Base-by-base conservation (phyloP, 2,113 vertebrate species). In the Microcebus tavaratra region DNA sequence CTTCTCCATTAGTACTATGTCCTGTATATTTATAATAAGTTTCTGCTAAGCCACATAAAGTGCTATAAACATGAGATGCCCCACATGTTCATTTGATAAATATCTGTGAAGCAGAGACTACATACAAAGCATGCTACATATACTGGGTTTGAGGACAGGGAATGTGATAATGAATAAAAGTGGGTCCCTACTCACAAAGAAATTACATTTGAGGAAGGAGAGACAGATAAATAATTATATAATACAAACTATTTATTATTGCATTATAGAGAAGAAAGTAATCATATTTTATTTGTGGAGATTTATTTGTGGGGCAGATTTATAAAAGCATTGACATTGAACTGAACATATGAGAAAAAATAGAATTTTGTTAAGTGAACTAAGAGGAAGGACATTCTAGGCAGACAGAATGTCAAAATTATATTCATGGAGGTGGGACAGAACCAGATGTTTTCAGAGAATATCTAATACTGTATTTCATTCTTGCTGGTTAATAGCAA, bases 401-500 rank as follows among this genome's bases (percentile, higher is more conserved):
- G 36, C 72, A 85, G 36, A 91, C 21, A 79, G 48, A 96, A 85
- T 65, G n/a, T n/a, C 50, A 91, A 87, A 39, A 88, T 93, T 65
- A 88, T 27, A 85, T 95, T 93, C n/a, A 36, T 20, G 36, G 36
- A 96, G 55, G 63, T 68, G 29, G 17, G 65, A 81, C 20, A 89
- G 57, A n/a, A 92, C 31, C 83, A 92, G 79, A 59, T 91, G 61
- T 94, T 92, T 92, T 57, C 50, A 90, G 36, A 92, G 50, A 94
- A 76, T 65, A 86, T 67, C 53, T 78, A 95, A 82, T 65, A 78
- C 20, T n/a, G 0, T 45, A 78, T 86, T 81, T 96, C 27, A 57
- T 95, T 80, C 23, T 86, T 39, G 4, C 53, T 89, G 6, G 27
- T 88, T 83, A 80, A 57, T 67, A 63, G 39, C 15, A 80, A 88